A percentile compares a stretch with the other conserved stretches of the same genome.
Evolutionary conservation across 2,797 vertebrate genomes (phyloP).

Genomic region (Peromyscus eremicus): DNA sequence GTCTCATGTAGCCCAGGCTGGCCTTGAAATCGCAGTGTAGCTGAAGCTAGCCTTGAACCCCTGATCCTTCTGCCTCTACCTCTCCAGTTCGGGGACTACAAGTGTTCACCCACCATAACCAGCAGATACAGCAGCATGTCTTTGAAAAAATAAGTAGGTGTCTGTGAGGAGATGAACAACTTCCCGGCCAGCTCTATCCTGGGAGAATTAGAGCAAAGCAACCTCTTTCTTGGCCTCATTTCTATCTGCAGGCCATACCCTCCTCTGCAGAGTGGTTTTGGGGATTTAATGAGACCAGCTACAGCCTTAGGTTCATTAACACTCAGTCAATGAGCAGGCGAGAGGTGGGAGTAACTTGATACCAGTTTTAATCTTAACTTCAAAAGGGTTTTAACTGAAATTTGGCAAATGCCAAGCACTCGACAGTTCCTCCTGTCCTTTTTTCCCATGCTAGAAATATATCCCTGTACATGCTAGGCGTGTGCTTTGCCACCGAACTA

Average conservation of each 20-base stretch:
- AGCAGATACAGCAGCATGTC: neutral
- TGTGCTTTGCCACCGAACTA: neutral
- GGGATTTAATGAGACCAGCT: neutral
- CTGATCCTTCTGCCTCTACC: neutral
- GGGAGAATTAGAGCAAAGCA: neutral
- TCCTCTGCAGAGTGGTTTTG: neutral
- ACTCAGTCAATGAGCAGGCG: neutral
- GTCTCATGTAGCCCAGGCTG: neutral
- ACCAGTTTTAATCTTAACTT: neutral
- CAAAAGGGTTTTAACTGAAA: slow-evolving; percentile 8
- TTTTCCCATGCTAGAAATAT: neutral
- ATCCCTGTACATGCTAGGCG: neutral
- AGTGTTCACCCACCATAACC: neutral
- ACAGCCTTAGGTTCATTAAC: neutral
- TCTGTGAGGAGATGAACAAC: neutral
- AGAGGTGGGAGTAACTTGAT: neutral
- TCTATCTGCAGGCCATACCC: neutral
- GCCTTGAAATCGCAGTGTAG: neutral
- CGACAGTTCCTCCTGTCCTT: neutral
- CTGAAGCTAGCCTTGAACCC: neutral
- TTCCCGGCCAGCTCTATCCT: neutral
- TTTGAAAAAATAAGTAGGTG: neutral
- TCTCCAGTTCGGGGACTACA: neutral
- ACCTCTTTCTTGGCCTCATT: neutral
- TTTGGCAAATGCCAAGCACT: neutral